Evolutionary conservation across 2,888 invertebrate genomes (phyloP), one percentile per base, ranked within the genome.

Genomic region (Aplocera efformata): DNA sequence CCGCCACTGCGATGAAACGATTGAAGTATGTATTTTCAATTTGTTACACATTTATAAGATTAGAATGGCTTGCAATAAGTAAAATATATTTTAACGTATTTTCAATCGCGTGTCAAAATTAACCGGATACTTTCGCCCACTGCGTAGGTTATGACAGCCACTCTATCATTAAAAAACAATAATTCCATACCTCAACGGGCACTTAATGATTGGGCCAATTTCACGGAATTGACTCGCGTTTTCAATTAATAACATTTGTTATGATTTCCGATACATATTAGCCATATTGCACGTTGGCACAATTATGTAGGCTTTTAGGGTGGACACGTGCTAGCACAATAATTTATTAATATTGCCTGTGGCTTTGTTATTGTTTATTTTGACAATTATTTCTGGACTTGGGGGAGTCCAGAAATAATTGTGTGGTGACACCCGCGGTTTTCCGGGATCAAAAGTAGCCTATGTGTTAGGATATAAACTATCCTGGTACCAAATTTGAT

Each of bases 211-310:
- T 20, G 25, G 2, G 8, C 29, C 34, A 33, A 43, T 43, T 28
- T 24, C 22, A 37, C 30, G 22, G 26, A 23, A 38, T 47, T 47
- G 28, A 13, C 29, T 20, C 9, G 35, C 10, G 46, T 42, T 39
- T 42, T 32, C 32, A 38, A 38, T 42, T 47, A 42, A 38, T 47
- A 29, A 8, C 5, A 13, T 7, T 11, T 10, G 42, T 42, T 42
- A 42, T 47, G 42, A 42, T 39, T 47, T 42, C 42, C 42, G 42
- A 42, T 29, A 33, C 9, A 13, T 27, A 44, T 44, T 44, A 28
- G 31, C 31, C 32, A 36, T 42, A 42, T 27, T 42, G 41, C 30
- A 32, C 31, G 31, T 29, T 30, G 33, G 38, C 32, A 20, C 27
- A 42, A 41, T 38, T 50, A 31, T 42, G 2, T 17, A 17, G 5